These are phyloP conservation scores for Anodontia alba DNA, from an alignment of 2,888 invertebrate genomes.

Conservation along the genomic window DNA sequence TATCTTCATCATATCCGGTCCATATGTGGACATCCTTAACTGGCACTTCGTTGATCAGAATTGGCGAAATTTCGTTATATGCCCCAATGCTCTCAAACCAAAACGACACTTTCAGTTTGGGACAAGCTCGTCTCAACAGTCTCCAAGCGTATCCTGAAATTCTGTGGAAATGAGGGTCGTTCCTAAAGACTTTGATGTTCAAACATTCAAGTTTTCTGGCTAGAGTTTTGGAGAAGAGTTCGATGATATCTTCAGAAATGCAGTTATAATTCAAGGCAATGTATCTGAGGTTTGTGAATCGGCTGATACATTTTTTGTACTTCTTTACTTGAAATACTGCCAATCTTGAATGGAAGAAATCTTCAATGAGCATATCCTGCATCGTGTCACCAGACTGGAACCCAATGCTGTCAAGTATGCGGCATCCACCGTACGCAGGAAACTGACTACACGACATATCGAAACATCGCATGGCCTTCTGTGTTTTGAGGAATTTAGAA, in stretches of 20 bases:
- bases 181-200: conserved; percentile 71
- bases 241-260: conserved; percentile 71
- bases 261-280: conserved; percentile 77
- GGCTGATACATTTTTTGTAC: conserved; percentile 62
- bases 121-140: conserved; percentile 64
- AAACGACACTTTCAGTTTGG: conserved; percentile 67
- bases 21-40: conserved; percentile 75
- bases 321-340: conserved; percentile 64
- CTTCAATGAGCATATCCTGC: conserved; percentile 71
- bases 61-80: conserved; percentile 63
- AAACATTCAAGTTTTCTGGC: conserved; percentile 67
- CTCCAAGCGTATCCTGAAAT: conserved; percentile 70
- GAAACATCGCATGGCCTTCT: conserved; percentile 62
- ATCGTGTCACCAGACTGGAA: conserved; percentile 65
- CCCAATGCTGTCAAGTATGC: conserved; percentile 73
- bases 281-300: conserved; percentile 70
- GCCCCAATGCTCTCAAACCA: conserved; percentile 76
- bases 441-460: conserved; percentile 72
- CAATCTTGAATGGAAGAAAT: conserved; percentile 75
- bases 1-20: conserved; percentile 77
- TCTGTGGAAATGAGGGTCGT: conserved; percentile 76
- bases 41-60: conserved; percentile 72
- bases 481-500: conserved; percentile 70
- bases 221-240: conserved; percentile 64
- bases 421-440: conserved; percentile 64